Evolutionary conservation across 1,140 invertebrate species (phyloP), one percentile per base, ranked within the genome.

Genomic region (Ips typographus): DNA sequence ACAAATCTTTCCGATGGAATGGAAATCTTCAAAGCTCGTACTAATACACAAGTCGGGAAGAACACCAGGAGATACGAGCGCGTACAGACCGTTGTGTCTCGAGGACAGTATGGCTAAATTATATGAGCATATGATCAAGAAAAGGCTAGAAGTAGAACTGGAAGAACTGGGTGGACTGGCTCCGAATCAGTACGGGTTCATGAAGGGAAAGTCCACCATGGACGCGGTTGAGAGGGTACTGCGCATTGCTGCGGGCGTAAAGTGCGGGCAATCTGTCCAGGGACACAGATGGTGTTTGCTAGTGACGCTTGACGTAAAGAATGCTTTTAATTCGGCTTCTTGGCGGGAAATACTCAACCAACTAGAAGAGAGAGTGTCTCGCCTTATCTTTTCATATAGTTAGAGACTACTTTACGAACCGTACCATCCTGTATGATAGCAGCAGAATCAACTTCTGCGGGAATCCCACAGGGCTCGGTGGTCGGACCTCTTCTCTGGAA

Each of bases 311-410:
- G 72, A 73, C 44, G 53, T 71, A n/a, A 71, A 64, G 49, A 73
- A 73, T 43, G 72, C 72, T 1, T 71, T 73, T 49, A 73, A 73
- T 41, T 52, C 65, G 59, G 68, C 65, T 8, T 22, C 42, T 39
- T 65, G 67, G 57, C 40, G 36, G 4, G 5, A 37, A 1, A 65
- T 71, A 1, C 43, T 73, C 2, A 49, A 65, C 5, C 55, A 52
- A 7, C 61, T 73, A 2, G 2, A 47, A 6, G 41, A 55, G 44
- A 44, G n/a, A 43, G 53, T 0, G 41, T 40, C 39, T 6, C 36
- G 39, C 4, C 36, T 22, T 58, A 58, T 58, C 6, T 58, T 3
- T 3, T 37, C 4, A 40, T 5, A 4, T 58, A 7, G 5, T 58
- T 3, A 3, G 5, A 39, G 40, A 58, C 36, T 58, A 58, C 39